Conservation (phyloP, 2,888 invertebrate species). For the Shargacucullia verbasci region DNA sequence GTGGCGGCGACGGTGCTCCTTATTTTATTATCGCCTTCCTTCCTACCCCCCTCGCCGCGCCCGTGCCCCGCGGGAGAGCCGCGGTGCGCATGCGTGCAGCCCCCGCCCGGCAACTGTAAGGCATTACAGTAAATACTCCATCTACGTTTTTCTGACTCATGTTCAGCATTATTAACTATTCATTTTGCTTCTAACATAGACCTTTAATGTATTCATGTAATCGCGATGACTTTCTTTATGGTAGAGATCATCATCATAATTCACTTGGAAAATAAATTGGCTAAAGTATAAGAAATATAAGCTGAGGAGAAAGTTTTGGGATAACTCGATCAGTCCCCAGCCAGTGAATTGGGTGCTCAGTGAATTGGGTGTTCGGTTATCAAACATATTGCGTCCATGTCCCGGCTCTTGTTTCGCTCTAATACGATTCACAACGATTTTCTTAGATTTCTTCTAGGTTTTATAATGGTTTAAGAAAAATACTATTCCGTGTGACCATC, state of each 20-base stretch:
- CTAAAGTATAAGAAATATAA: constrained; percentile 15
- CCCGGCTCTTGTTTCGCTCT: constrained; percentile 29
- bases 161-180: constrained; percentile 57
- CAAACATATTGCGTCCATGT: constrained; percentile 44
- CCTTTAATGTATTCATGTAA: constrained; percentile 26
- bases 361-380: constrained; percentile 28
- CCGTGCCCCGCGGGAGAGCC: constrained; percentile 15
- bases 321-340: constrained; percentile 40
- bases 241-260: constrained; percentile 2
- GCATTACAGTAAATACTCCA: constrained; percentile 49
- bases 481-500: too few relatives aligned
- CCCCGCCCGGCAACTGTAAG: constrained; percentile 40
- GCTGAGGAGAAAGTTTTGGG: constrained; percentile 35
- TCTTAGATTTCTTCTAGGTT: constrained; percentile 1
- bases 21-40: constrained; percentile 76
- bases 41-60: constrained; percentile 47
- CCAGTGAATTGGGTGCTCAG: constrained; percentile 24
- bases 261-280: constrained; percentile 9
- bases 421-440: constrained; percentile 39
- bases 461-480: not conserved
- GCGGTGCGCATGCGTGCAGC: constrained; percentile 51
- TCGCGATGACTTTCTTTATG: constrained; percentile 9
- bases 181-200: constrained; percentile 37
- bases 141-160: constrained; percentile 55
- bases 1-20: constrained; percentile 60